Base-by-base conservation (phyloP, 2,888 invertebrate genomes). In the Cosmia trapezina region DNA sequence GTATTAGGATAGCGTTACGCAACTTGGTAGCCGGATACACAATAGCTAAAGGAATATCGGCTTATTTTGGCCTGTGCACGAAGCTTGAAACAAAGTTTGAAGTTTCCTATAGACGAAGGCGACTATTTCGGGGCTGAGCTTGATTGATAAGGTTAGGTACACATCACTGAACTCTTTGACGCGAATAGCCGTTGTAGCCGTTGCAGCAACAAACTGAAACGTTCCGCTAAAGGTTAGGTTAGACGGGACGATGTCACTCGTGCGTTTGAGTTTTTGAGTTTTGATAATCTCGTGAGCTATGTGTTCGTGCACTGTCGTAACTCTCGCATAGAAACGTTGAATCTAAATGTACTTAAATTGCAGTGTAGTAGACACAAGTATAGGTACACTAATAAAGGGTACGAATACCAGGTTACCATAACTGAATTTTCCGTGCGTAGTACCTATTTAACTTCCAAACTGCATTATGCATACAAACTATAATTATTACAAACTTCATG, bases 131-230 rank as follows among this genome's bases (percentile, higher is more conserved):
- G 37, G n/a, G 28, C 54, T 49, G 43, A 37, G 22, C 77, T 76
- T 78, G 77, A 82, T 76, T 69, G 64, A 78, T 78, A 77, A 69
- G 65, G 57, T 69, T 82, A 62, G 64, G 61, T 65, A 70, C 78
- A 63, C 65, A 70, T 77, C 56, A 77, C 70, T 70, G 62, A 37
- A 62, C 78, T 76, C 65, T 76, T 53, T 66, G 78, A 62, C 57
- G 28, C 0, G 69, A 69, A 66, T 45, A 49, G 45, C 53, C 49
- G 14, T 37, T 63, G 54, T 62, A 12, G n/a, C 37, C n/a, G 49
- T 17, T 37, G 33, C 28, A 51, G 56, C 12, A 66, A 65, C 51
- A 61, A 47, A 56, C 28, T 77, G 12, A 75, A 71, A n/a, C 14
- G 8, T 79, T 47, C 17, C 7, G 22, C n/a, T 57, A 65, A 62